Evolutionary conservation across 1,140 invertebrate genomes (phyloP).

Genomic region (Mercenaria mercenaria): DNA sequence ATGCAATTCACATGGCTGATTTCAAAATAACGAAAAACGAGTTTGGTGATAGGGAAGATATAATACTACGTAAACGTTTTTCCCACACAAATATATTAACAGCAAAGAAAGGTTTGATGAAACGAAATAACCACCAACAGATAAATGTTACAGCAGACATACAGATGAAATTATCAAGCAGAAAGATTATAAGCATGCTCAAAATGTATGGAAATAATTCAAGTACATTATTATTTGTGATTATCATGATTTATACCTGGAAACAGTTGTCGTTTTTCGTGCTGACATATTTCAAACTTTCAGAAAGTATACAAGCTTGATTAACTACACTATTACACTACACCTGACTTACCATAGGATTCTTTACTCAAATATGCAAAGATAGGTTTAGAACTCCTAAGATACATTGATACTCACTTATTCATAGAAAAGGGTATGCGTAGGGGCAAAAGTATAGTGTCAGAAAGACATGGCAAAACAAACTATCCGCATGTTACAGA

Average conservation of each 20-base stretch:
- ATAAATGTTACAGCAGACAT: slow-evolving; percentile 72
- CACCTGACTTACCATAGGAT: slow-evolving; percentile 74
- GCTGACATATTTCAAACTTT: slow-evolving; percentile 79
- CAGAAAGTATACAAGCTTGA: slow-evolving; percentile 75
- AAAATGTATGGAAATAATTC: neutral
- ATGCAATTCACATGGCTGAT: neutral
- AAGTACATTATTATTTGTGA: slow-evolving; percentile 72
- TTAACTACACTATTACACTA: slow-evolving; percentile 69
- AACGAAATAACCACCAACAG: slow-evolving; percentile 69
- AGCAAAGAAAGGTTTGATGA: slow-evolving; percentile 73
- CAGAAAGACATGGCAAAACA: slow-evolving; percentile 70
- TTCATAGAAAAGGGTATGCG: slow-evolving; percentile 75
- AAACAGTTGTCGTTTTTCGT: slow-evolving; percentile 70
- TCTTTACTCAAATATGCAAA: slow-evolving; percentile 72
- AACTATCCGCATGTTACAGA: slow-evolving; percentile 75
- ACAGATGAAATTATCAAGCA: slow-evolving; percentile 11
- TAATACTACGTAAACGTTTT: slow-evolving; percentile 75
- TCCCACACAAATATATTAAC: slow-evolving; percentile 79
- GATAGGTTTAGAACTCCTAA: slow-evolving; percentile 76
- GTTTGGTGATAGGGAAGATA: slow-evolving; percentile 19
- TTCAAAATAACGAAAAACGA: neutral
- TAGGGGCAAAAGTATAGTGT: slow-evolving; percentile 68
- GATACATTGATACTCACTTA: slow-evolving; percentile 71
- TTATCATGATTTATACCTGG: slow-evolving; percentile 85
- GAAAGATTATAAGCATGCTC: neutral